Evolutionary conservation across 1,140 invertebrate genomes (phyloP).

Genomic region (Paracyclopina nana): DNA sequence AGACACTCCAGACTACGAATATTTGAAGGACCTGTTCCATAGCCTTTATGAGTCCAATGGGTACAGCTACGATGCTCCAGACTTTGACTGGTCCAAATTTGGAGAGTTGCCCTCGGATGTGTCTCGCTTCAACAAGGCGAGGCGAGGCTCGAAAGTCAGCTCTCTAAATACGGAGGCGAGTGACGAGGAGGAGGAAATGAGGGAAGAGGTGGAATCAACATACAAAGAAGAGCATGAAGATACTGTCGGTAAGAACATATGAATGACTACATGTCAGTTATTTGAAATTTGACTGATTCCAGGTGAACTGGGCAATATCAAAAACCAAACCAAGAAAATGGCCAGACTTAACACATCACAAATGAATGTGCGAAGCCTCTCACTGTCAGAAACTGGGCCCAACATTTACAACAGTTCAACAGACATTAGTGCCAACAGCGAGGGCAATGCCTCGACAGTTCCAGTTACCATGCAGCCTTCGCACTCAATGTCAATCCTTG

Average conservation of each 20-base stretch:
- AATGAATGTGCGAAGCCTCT: not conserved
- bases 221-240: too few relatives aligned
- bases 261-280: too few relatives aligned
- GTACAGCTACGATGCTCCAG: not conserved
- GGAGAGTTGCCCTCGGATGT: not conserved
- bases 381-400: not conserved
- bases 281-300: too few relatives aligned
- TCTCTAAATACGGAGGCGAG: not conserved
- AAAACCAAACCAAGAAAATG: not conserved
- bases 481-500: not conserved
- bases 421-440: not conserved
- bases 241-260: too few relatives aligned
- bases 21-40: conserved; percentile 10
- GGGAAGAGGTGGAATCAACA: not conserved
- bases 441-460: too few relatives aligned
- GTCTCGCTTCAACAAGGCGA: not conserved
- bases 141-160: not conserved
- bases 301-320: not conserved
- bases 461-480: too few relatives aligned
- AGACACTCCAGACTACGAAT: conserved; percentile 10
- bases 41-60: conserved; percentile 1
- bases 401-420: not conserved
- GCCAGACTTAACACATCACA: not conserved
- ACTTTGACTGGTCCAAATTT: conserved; percentile 10
- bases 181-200: not conserved